phyloP scores from a whole-genome alignment of 2,113 vertebrate genomes.

The Phocoena phocoena region DNA sequence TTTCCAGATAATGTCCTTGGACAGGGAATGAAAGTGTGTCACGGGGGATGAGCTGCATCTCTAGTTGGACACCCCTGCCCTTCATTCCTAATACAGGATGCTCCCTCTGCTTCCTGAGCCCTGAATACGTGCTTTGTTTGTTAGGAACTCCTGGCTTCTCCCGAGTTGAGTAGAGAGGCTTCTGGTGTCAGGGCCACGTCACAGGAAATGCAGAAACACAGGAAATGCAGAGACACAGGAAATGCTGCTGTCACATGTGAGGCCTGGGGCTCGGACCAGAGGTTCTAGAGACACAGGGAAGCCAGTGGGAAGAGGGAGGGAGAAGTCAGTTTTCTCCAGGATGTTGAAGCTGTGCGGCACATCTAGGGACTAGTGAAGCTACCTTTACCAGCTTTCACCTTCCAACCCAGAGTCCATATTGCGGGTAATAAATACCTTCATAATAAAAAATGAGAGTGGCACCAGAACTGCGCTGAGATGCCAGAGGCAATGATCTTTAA shows the following conservation, averaged over 20 bases:
- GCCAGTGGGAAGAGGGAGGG: not conserved
- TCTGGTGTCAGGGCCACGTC: not conserved
- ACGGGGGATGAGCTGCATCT: not conserved
- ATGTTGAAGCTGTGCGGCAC: fast-evolving
- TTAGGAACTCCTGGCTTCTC: not conserved
- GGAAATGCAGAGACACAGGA: not conserved
- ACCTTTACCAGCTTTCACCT: not conserved
- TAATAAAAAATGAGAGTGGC: not conserved
- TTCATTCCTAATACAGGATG: not conserved
- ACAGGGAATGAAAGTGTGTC: not conserved
- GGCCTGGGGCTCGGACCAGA: not conserved
- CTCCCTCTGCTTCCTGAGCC: not conserved
- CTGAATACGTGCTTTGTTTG: not conserved
- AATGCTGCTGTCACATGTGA: not conserved
- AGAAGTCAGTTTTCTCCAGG: not conserved
- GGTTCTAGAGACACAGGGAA: not conserved
- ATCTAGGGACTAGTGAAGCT: not conserved
- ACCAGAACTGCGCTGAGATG: not conserved
- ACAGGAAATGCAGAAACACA: not conserved
- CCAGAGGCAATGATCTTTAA: constrained; percentile 40
- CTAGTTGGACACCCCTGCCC: not conserved
- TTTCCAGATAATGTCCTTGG: constrained; percentile 41
- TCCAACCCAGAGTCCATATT: not conserved
- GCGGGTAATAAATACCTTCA: not conserved
- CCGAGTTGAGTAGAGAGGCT: not conserved